Base-by-base conservation (phyloP, 2,888 invertebrate genomes). In the Diachrysia chrysitis region DNA sequence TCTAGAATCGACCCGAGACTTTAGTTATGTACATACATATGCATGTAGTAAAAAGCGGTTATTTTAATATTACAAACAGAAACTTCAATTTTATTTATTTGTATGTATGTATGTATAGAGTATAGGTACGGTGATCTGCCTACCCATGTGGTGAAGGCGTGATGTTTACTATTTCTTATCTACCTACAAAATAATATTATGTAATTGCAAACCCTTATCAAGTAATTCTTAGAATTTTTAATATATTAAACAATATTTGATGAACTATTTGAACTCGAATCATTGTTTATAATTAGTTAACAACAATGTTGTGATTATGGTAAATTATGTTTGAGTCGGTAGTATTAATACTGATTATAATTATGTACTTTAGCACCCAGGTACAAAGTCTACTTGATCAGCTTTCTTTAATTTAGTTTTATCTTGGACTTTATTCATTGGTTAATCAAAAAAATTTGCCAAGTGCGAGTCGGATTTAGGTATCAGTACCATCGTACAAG, bases 261-360 rank as follows among this genome's bases (percentile, higher is more conserved):
- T 42, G 42, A 42, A 42, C 42, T 42, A 42, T 42, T 42, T 42
- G 42, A 42, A n/a, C 42, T 42, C 42, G n/a, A 42, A 42, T 42
- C 42, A 42, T 42, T 42, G n/a, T 42, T 42, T 42, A 42, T 42
- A 42, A 42, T 42, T 42, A 5, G 42, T 42, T 42, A 5, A 42
- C 1, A 16, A 37, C 37, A 37, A 42, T 42, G 42, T 42, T 42
- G n/a, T 42, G 42, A 42, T n/a, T 42, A n/a, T 37, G 16, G 16
- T 37, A 4, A 42, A 42, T 42, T n/a, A 42, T 42, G n/a, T 32
- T 32, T 42, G 42, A 37, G 9, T 37, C 42, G 7, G 14, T 6
- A 7, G 42, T 42, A 7, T 42, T n/a, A n/a, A 42, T 3, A 2
- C 4, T n/a, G 16, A 42, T 42, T n/a, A n/a, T 42, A 42, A 6